Evolutionary conservation across 2,113 vertebrate species (phyloP).

Genomic region (Syngnathus floridae): DNA sequence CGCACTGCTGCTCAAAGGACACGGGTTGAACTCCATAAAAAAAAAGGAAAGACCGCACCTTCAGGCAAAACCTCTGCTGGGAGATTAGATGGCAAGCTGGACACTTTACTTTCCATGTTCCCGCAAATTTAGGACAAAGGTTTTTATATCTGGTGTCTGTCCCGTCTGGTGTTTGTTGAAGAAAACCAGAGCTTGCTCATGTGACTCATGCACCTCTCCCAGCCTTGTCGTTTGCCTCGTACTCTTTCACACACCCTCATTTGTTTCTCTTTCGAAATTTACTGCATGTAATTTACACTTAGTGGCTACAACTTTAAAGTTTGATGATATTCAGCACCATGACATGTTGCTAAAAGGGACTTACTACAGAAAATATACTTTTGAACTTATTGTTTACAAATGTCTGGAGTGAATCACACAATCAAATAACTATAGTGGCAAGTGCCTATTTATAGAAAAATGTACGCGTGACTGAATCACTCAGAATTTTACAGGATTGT

Average conservation of each 20-base stretch:
- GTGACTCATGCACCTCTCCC: conserved; percentile 58
- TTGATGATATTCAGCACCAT: not conserved
- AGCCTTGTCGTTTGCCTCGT: conserved; percentile 9
- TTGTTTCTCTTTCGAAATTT: not conserved
- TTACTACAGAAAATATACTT: not conserved
- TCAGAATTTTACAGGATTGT: too few relatives aligned
- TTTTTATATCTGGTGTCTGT: not conserved
- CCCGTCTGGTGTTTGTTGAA: conserved; percentile 1
- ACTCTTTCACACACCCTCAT: conserved; percentile 24
- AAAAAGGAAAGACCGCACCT: conserved; percentile 49
- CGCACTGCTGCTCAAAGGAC: conserved; percentile 43
- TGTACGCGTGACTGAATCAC: too few relatives aligned
- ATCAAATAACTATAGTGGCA: too few relatives aligned
- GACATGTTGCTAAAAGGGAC: not conserved
- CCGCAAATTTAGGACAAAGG: not conserved
- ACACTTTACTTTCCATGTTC: not conserved
- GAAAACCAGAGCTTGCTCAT: conserved; percentile 21
- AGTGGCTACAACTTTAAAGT: not conserved
- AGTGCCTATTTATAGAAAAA: too few relatives aligned
- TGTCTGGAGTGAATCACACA: not conserved
- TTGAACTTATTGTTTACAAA: not conserved
- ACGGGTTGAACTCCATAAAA: conserved; percentile 27
- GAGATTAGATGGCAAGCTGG: not conserved
- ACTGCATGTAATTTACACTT: not conserved
- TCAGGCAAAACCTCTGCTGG: not conserved